Evolutionary conservation across 2,113 vertebrate genomes (phyloP).

Genomic region (Hippopotamus amphibius): DNA sequence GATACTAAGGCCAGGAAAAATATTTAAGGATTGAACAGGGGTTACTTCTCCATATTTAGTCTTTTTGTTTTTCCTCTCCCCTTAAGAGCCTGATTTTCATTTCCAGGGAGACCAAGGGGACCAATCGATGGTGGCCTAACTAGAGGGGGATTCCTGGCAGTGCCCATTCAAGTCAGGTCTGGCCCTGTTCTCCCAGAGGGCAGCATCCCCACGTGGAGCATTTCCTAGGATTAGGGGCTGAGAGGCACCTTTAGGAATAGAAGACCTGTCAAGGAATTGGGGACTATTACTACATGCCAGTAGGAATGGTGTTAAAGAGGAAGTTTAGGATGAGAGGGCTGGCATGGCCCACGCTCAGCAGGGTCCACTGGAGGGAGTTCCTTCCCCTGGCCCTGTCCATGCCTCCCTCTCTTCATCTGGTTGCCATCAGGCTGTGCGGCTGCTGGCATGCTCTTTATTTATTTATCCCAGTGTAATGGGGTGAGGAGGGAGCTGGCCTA

Average conservation of each 20-base stretch:
- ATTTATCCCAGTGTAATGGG: slow-evolving; percentile 86
- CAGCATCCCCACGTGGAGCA: not conserved
- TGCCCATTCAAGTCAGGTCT: not conserved
- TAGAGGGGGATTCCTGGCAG: not conserved
- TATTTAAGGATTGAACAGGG: slow-evolving; percentile 12
- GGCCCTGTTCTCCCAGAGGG: not conserved
- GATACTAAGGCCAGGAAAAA: slow-evolving; percentile 21
- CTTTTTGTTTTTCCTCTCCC: not conserved
- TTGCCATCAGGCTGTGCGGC: slow-evolving; percentile 71
- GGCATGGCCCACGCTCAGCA: not conserved
- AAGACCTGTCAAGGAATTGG: not conserved
- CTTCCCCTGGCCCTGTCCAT: slow-evolving; percentile 5
- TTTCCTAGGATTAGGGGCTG: not conserved
- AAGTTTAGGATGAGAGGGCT: not conserved
- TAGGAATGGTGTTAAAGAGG: not conserved
- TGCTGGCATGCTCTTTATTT: slow-evolving; percentile 80
- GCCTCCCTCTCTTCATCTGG: slow-evolving; percentile 60
- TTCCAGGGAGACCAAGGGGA: slow-evolving; percentile 23
- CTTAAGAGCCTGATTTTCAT: slow-evolving; percentile 1
- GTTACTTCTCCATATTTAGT: not conserved
- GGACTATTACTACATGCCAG: not conserved
- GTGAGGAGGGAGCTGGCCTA: slow-evolving; percentile 82
- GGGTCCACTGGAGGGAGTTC: slow-evolving; percentile 68
- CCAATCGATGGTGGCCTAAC: not conserved
- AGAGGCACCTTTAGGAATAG: not conserved